phyloP scores from a whole-genome alignment of 2,888 invertebrate species.

The Epinotia brunnichana region DNA sequence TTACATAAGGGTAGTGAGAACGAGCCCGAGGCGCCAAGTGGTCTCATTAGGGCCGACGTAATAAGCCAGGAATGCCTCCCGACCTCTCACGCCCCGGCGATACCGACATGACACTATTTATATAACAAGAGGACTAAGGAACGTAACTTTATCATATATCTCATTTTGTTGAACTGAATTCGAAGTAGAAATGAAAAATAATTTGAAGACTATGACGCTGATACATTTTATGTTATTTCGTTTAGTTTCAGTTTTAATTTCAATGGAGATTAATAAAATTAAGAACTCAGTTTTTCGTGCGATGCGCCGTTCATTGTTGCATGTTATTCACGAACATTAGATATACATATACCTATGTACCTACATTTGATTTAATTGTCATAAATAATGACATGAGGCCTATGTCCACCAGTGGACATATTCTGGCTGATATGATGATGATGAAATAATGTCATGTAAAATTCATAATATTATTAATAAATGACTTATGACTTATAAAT shows the following conservation, averaged over 20 bases:
- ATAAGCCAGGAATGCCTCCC: conserved; percentile 21
- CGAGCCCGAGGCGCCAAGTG: conserved; percentile 15
- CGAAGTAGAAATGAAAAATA: not conserved
- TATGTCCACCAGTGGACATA: too few species aligned
- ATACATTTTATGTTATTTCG: conserved; percentile 4
- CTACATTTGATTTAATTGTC: too few species aligned
- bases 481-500: too few species aligned
- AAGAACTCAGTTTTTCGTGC: not conserved
- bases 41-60: conserved; percentile 25
- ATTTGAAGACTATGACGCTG: not conserved
- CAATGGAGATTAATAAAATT: too few species aligned
- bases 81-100: not conserved
- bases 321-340: not conserved
- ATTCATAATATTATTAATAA: too few species aligned
- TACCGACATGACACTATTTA: conserved; percentile 4
- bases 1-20: conserved; percentile 11
- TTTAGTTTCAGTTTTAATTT: conserved; percentile 16
- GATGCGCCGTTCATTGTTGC: not conserved
- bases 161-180: not conserved
- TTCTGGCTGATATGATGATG: too few species aligned
- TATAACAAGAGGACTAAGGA: conserved; percentile 6
- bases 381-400: too few species aligned
- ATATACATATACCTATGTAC: too few species aligned
- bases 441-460: too few species aligned
- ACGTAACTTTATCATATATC: not conserved